Conservation (phyloP, 2,888 invertebrate species). For the Agrotis puta region DNA sequence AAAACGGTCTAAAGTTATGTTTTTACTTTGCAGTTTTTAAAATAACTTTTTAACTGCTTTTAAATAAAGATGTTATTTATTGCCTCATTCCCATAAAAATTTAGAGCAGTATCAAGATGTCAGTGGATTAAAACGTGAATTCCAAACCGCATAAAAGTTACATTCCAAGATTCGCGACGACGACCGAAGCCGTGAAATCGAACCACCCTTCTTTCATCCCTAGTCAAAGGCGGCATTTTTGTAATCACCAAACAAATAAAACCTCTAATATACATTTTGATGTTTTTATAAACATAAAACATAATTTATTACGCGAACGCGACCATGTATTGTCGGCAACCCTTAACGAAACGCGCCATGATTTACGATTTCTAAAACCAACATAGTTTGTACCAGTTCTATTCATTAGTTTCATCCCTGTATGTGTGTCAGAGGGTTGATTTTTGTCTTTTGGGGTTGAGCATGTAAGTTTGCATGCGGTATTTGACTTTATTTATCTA, state of each 20-base stretch:
- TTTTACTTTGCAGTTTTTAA: no score
- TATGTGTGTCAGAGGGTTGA: constrained; percentile 31
- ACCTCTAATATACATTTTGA: constrained; percentile 67
- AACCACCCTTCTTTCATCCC: constrained; percentile 54
- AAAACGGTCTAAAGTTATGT: no score
- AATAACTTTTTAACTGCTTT: neutral
- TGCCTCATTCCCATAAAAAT: neutral
- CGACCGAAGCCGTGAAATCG: constrained; percentile 54
- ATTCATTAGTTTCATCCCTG: constrained; percentile 1
- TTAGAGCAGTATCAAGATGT: neutral
- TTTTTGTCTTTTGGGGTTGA: constrained; percentile 18
- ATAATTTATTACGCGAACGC: constrained; percentile 67
- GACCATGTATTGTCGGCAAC: constrained; percentile 71
- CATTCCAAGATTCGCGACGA: constrained; percentile 59
- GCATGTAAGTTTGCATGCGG: constrained; percentile 61
- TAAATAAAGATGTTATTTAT: neutral
- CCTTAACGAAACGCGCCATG: constrained; percentile 73
- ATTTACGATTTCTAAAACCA: constrained; percentile 66
- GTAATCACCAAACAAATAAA: constrained; percentile 67
- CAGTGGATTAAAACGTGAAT: neutral
- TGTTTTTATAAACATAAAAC: constrained; percentile 70
- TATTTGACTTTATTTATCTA: constrained; percentile 84
- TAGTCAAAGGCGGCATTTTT: constrained; percentile 62
- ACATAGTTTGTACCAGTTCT: constrained; percentile 35
- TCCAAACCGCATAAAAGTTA: constrained; percentile 47